These are phyloP conservation scores for Thyatira batis DNA, from an alignment of 2,888 invertebrate species.

Conservation along the genomic window DNA sequence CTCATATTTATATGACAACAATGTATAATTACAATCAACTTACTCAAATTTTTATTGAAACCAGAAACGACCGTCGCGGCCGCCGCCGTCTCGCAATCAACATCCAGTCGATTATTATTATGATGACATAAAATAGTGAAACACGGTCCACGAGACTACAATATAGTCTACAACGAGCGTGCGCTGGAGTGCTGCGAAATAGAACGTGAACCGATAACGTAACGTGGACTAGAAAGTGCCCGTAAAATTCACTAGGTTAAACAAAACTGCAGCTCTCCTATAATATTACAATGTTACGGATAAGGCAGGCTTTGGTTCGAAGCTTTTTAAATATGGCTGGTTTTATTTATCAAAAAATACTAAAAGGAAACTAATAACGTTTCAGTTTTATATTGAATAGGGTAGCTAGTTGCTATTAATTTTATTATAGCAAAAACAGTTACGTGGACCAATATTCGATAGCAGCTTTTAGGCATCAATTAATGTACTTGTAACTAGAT, in stretches of 20 bases:
- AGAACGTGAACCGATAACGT: conserved; percentile 11
- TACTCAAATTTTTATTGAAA: too few relatives aligned
- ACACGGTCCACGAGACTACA: neutral
- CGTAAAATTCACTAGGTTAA: conserved; percentile 3
- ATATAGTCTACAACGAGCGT: conserved; percentile 3
- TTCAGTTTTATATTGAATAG: too few relatives aligned
- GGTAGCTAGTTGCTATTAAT: too few relatives aligned
- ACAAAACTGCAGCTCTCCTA: neutral
- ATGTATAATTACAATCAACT: too few relatives aligned
- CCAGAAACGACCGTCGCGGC: too few relatives aligned
- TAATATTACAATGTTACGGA: neutral
- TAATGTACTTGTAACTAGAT: too few relatives aligned
- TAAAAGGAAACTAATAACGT: too few relatives aligned
- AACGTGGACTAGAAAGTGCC: conserved; percentile 5
- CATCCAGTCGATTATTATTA: neutral
- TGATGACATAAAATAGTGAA: neutral
- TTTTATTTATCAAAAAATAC: too few relatives aligned
- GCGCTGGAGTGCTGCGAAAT: conserved; percentile 6
- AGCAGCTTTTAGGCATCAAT: too few relatives aligned
- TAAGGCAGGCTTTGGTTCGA: neutral
- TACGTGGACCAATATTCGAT: too few relatives aligned
- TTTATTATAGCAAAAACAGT: too few relatives aligned
- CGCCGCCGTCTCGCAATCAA: conserved; percentile 4
- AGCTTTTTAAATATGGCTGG: neutral
- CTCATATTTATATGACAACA: too few relatives aligned